Percentiles rank a stretch among this genome's conserved stretches.
phyloP scores from a whole-genome alignment of 2,888 invertebrate species.

The Drosophila robusta region DNA sequence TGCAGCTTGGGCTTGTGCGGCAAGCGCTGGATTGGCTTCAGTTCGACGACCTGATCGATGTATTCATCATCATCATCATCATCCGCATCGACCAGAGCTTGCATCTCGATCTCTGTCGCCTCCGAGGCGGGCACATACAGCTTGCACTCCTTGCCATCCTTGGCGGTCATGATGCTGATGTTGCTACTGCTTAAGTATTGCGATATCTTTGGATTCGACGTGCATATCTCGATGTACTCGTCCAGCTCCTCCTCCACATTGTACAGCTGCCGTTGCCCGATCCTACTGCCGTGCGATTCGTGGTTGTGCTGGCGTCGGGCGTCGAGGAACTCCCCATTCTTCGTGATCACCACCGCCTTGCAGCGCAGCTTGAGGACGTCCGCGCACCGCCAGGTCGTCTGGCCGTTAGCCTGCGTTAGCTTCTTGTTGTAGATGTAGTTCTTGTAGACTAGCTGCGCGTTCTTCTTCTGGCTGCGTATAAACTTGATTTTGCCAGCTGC shows the following conservation, averaged over 20 bases:
- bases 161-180: slow-evolving; percentile 80
- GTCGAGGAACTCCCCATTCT: slow-evolving; percentile 79
- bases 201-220: slow-evolving; percentile 80
- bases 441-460: slow-evolving; percentile 85
- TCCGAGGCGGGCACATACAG: slow-evolving; percentile 81
- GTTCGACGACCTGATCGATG: slow-evolving; percentile 40
- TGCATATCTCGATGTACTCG: slow-evolving; percentile 84
- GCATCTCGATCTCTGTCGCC: slow-evolving; percentile 73
- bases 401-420: slow-evolving; percentile 85
- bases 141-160: slow-evolving; percentile 82
- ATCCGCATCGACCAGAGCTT: slow-evolving; percentile 55
- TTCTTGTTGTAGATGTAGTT: slow-evolving; percentile 85
- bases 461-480: slow-evolving; percentile 85
- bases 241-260: slow-evolving; percentile 83
- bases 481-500: slow-evolving; percentile 80
- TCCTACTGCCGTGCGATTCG: slow-evolving; percentile 80
- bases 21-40: slow-evolving; percentile 26
- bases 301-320: slow-evolving; percentile 84
- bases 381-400: slow-evolving; percentile 85
- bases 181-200: slow-evolving; percentile 81
- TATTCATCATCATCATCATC: slow-evolving; percentile 34
- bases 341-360: slow-evolving; percentile 85
- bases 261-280: slow-evolving; percentile 83
- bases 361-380: slow-evolving; percentile 84
- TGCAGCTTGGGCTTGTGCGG: slow-evolving; percentile 44